Conservation (phyloP, 2,797 vertebrate species). For the Hyperoplus lanceolatus region DNA sequence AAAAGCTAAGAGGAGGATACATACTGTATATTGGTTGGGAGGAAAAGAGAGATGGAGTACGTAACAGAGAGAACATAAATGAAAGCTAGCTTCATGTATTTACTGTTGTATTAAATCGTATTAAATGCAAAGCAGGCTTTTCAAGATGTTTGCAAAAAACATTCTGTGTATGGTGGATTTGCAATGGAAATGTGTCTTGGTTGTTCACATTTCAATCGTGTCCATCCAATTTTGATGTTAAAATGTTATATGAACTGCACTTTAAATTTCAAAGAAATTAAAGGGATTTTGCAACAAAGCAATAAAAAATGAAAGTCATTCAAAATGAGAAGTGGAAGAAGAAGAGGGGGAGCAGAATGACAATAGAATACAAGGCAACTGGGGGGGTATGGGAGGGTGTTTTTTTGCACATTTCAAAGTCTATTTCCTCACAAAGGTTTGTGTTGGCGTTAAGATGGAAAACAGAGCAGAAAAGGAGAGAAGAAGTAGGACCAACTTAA, state of each 20-base stretch:
- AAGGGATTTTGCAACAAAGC: conserved; percentile 50
- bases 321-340: conserved; percentile 27
- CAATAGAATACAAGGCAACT: conserved; percentile 20
- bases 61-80: conserved; percentile 46
- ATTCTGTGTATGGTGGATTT: conserved; percentile 32
- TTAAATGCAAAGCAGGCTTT: conserved; percentile 50
- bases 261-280: conserved; percentile 45
- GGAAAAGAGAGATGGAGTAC: conserved; percentile 32
- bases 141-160: conserved; percentile 30
- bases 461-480: conserved; percentile 39
- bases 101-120: conserved; percentile 39
- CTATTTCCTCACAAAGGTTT: conserved; percentile 24
- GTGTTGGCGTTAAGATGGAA: conserved; percentile 34
- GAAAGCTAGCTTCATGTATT: conserved; percentile 50
- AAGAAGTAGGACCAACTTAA: conserved; percentile 54
- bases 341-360: conserved; percentile 18
- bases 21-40: conserved; percentile 42
- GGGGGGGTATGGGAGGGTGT: conserved; percentile 12
- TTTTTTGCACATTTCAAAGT: conserved; percentile 45
- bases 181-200: conserved; percentile 40
- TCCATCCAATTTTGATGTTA: conserved; percentile 45
- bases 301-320: conserved; percentile 12
- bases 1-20: conserved; percentile 50
- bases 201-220: conserved; percentile 50
- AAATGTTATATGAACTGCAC: conserved; percentile 45